phyloP scores from a whole-genome alignment of 2,113 vertebrate species.

The Opisthocomus hoazin region DNA sequence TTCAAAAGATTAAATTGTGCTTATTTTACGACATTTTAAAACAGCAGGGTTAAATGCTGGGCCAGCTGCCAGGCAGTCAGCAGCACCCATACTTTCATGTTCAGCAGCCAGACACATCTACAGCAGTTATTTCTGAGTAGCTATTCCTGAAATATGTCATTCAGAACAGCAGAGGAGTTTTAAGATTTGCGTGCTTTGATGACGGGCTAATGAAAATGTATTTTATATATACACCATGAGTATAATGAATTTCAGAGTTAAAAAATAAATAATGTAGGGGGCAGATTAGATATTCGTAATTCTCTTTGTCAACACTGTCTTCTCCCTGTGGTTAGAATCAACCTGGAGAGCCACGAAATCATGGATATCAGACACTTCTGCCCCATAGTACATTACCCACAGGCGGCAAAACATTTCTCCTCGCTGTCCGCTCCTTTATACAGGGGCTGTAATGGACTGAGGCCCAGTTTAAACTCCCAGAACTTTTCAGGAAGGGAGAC shows the following conservation, averaged over 20 bases:
- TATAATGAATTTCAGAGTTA: neutral
- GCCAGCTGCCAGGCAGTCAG: conserved; percentile 68
- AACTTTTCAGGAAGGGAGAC: neutral
- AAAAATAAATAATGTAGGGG: neutral
- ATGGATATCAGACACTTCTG: rapidly evolving
- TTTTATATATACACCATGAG: neutral
- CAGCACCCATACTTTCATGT: conserved; percentile 74
- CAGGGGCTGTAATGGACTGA: neutral
- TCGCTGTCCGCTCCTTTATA: neutral
- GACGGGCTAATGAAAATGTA: conserved; percentile 39
- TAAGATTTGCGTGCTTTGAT: conserved; percentile 35
- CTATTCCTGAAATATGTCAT: conserved; percentile 55
- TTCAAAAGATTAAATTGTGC: conserved; percentile 76
- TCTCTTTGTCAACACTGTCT: conserved; percentile 10
- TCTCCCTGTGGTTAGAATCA: neutral
- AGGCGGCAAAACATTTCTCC: neutral
- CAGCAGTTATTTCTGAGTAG: conserved; percentile 52
- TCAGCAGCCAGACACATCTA: conserved; percentile 65
- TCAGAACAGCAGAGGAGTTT: conserved; percentile 49
- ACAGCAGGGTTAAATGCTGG: conserved; percentile 72
- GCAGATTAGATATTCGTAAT: neutral
- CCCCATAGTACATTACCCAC: neutral
- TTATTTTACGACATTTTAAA: conserved; percentile 76
- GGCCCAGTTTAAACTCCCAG: neutral
- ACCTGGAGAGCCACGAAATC: neutral